phyloP scores from a whole-genome alignment of 2,888 invertebrate species.

The Lepidochitona cinerea region DNA sequence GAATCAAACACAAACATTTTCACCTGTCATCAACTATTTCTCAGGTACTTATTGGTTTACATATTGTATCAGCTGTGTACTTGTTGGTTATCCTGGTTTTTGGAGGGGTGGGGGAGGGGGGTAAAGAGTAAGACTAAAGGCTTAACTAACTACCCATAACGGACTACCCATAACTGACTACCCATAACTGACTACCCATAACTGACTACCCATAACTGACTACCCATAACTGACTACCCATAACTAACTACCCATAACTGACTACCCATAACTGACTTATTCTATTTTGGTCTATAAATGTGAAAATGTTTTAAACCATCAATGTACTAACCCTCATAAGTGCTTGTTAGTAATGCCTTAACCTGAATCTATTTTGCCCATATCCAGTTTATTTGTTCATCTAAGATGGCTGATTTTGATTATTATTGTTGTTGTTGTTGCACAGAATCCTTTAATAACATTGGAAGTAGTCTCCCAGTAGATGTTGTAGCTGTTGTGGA shows the following conservation, averaged over 20 bases:
- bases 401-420: neutral
- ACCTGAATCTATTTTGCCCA: neutral
- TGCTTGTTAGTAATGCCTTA: slow-evolving; percentile 1
- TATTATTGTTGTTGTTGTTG: slow-evolving; percentile 5
- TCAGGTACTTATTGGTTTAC: slow-evolving; percentile 35
- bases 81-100: no score
- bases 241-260: no score
- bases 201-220: no score
- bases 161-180: no score
- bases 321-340: neutral
- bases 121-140: no score
- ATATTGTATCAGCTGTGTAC: neutral
- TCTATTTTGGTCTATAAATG: no score
- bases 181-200: no score
- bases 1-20: slow-evolving; percentile 35
- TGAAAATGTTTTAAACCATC: no score
- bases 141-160: no score
- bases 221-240: no score
- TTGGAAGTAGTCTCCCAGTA: slow-evolving; percentile 41
- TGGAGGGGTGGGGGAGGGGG: no score
- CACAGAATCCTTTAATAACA: slow-evolving; percentile 43
- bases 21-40: slow-evolving; percentile 54
- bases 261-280: no score
- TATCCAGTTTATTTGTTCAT: neutral
- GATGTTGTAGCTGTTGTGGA: slow-evolving; percentile 47